Base-by-base conservation (phyloP, 1,140 invertebrate species). In the Frieseomelitta varia region DNA sequence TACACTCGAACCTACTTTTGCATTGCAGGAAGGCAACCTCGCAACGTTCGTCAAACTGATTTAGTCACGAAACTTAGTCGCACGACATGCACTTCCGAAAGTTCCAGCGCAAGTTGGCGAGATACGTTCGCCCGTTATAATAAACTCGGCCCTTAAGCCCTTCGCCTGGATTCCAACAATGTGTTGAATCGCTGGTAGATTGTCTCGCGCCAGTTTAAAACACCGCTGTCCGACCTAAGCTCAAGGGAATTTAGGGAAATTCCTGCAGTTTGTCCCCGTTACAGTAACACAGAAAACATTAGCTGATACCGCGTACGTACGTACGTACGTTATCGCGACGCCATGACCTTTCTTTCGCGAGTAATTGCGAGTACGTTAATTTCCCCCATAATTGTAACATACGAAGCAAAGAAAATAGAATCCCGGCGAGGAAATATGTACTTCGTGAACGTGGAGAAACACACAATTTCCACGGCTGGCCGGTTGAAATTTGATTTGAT, bases 131-230 rank as follows among this genome's bases (percentile, higher is more conserved):
- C 21, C 30, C 39, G 34, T 77, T 77, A 77, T 47, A 77, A 77
- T 77, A 77, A 63, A 77, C 56, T 65, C 27, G 24, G 24, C 30
- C 74, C 74, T 63, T 77, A 77, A 77, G 56, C 21, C 15, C 4
- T 1, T 21, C 2, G 24, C 74, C 47, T 8, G 34, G 74, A 77
- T 77, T 77, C 74, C 74, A 77, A 63, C 74, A 63, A 77, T 77
- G 74, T 65, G 74, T 77, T 65, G 34, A 77, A 63, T 77, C 34
- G 56, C 24, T 21, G 58, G 24, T 24, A 77, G n/a, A 77, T 77
- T 77, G 74, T 27, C 58, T 77, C 74, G 14, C 39, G 39, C 39
- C 74, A 77, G 74, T 77, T 77, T 77, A 77, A 77, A 77, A 77
- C 74, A 77, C n/a, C 58, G 39, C 15, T 77, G 74, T 77, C 74